Base-by-base conservation (phyloP, 2,797 vertebrate genomes). In the Characodon lateralis region DNA sequence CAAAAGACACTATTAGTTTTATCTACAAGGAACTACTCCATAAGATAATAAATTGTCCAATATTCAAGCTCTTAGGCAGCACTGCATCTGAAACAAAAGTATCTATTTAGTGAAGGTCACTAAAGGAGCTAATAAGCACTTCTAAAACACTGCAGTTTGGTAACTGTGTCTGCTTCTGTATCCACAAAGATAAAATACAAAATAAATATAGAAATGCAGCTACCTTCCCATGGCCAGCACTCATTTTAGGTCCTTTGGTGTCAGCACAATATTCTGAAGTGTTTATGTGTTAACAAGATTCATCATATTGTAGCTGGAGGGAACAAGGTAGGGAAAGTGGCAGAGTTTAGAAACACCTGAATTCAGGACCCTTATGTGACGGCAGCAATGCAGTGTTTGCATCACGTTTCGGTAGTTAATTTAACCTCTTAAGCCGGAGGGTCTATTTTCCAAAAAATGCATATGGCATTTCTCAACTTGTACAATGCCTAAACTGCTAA, bases 201-300 rank as follows among this genome's bases (percentile, higher is more conserved):
- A 31, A 22, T 43, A 66, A 66, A 41, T 39, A 24, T 35, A 68
- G 10, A 13, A 24, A 68, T n/a, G 22, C 10, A 24, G 39, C 65
- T 68, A 6, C 20, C 41, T 43, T 68, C 22, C 43, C 22, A 68
- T 10, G 12, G 65, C 65, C 39, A 13, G 39, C 39, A 68, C 22
- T 43, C 5, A 13, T 68, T 14, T 43, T 12, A 43, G 22, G 39
- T 43, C 39, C 12, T 68, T 68, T 68, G 65, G 39, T 43, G 22
- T 43, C 65, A 68, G 12, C 22, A 68, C 50, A 24, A 24, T 72
- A 53, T 68, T 68, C 39, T 68, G 39, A 68, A 68, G 65, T 68
- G 39, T 68, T 65, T 68, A 43, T 68, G 39, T 68, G 13, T 68
- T 13, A 68, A 65, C 31, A 65, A 26, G 39, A 43, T 24, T n/a